Conservation (phyloP, 35 echinoderm and acorn worm species). For the Stichopus chloronotus region DNA sequence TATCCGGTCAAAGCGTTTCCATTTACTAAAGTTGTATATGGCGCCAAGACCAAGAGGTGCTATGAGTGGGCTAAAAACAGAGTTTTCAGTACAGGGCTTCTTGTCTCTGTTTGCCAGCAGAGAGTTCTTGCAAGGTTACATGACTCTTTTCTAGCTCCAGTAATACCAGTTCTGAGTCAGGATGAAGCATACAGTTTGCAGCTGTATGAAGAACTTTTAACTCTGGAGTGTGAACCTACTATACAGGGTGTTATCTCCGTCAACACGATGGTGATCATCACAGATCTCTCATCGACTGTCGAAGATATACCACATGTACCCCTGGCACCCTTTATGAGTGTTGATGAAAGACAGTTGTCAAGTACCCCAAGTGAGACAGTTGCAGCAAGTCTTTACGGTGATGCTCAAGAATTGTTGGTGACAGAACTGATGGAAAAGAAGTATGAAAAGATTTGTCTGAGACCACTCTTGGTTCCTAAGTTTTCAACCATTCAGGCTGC, state of each 20-base stretch:
- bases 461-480: slow-evolving; percentile 77
- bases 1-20: slow-evolving; percentile 90
- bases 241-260: slow-evolving; percentile 94
- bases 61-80: slow-evolving; percentile 93
- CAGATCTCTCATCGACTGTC: slow-evolving; percentile 56
- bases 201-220: slow-evolving; percentile 81
- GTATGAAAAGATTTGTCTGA: slow-evolving; percentile 49
- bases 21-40: slow-evolving; percentile 95
- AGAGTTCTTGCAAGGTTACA: slow-evolving; percentile 79
- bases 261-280: slow-evolving; percentile 89
- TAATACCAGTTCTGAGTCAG: slow-evolving; percentile 83
- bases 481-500: slow-evolving; percentile 53
- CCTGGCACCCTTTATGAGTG: not conserved
- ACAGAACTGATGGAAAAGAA: slow-evolving; percentile 50
- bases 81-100: slow-evolving; percentile 90
- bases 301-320: slow-evolving; percentile 18
- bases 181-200: slow-evolving; percentile 85
- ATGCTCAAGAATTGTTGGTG: slow-evolving; percentile 43
- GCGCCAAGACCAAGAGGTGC: slow-evolving; percentile 82
- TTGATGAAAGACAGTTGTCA: slow-evolving; percentile 26
- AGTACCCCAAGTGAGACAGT: not conserved
- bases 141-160: slow-evolving; percentile 87
- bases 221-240: slow-evolving; percentile 91
- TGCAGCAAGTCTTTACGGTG: not conserved
- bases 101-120: slow-evolving; percentile 94